Evolutionary conservation across 2,113 vertebrate species (phyloP), one percentile per base, ranked within the genome.

Genomic region (Indicator maculatus): DNA sequence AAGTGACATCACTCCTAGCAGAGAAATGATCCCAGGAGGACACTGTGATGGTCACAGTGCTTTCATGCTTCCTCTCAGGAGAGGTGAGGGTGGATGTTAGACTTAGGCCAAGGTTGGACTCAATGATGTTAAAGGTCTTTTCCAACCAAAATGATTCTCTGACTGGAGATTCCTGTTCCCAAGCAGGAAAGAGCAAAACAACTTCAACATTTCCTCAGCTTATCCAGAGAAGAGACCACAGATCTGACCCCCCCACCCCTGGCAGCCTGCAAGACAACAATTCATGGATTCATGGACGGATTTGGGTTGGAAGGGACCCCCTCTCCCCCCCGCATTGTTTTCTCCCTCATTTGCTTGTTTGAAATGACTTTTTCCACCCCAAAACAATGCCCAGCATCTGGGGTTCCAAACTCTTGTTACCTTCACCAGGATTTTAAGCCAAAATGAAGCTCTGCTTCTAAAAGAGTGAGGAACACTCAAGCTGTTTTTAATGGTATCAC

Each of bases 401-500:
- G 31, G 41, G 41, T 55, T 87, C 71, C 78, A 80, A 53, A 15
- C 16, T 80, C n/a, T 44, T 89, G 72, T 52, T 82, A 63, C n/a
- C 64, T 55, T 83, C 47, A 44, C 60, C 38, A 70, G 69, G 28
- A 52, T 89, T 91, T 93, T 41, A 72, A 85, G 89, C 26, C 39
- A 73, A 76, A 87, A 85, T 71, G 61, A 44, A 83, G 78, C 61
- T 80, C n/a, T 61, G 41, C 45, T 90, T 92, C 92, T 63, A 83
- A 87, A 88, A 28, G 88, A 58, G 63, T 76, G 89, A 86, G 5
- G 8, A 94, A 82, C 86, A 50, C 70, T 93, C 76, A 73, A 80
- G 92, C 87, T 92, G 89, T 50, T 94, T 83, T 75, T 86, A 93
- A 91, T 77, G 33, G 65, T 82, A 93, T 94, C 1, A 1, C 67